A percentile compares a stretch with the other conserved stretches of the same genome.
These are phyloP conservation scores for Peromyscus aztecus DNA, from an alignment of 2,797 vertebrate species.

Conservation along the genomic window DNA sequence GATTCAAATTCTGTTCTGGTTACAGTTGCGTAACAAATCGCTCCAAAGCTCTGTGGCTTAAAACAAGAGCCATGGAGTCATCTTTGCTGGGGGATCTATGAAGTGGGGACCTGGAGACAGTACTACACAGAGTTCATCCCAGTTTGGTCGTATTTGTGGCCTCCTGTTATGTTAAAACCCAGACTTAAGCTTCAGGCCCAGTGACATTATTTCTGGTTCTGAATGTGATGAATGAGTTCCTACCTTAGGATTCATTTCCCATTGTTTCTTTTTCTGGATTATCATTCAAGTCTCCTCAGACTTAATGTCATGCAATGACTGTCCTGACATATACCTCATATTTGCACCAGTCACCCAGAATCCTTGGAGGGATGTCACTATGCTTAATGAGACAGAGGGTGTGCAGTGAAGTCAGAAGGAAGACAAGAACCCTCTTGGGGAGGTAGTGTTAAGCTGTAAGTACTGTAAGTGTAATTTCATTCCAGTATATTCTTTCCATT, in stretches of 20 bases:
- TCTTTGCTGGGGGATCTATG: background rate
- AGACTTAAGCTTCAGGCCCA: background rate
- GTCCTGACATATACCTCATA: background rate
- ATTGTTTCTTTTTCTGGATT: slow-evolving; percentile 46
- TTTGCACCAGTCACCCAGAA: slow-evolving; percentile 11
- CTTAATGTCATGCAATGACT: background rate
- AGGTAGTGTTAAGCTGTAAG: slow-evolving; percentile 10
- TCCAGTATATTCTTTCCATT: background rate
- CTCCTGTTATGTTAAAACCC: background rate
- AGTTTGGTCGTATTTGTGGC: background rate
- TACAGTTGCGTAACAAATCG: background rate
- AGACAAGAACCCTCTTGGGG: background rate
- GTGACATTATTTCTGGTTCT: slow-evolving; percentile 35
- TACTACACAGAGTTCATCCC: background rate
- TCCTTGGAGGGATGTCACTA: background rate
- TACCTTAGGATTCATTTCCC: background rate
- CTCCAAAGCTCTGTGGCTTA: background rate
- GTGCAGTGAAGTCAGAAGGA: background rate
- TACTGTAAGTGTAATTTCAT: background rate
- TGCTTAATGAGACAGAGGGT: slow-evolving; percentile 12
- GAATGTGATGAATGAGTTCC: background rate
- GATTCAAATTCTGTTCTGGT: background rate
- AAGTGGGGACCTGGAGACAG: background rate
- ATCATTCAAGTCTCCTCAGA: slow-evolving; percentile 23
- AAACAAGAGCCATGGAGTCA: background rate